A percentile compares a stretch with the other conserved stretches of the same genome.
Conservation (phyloP, 2,888 invertebrate species). For the Embidobia sp. region DNA sequence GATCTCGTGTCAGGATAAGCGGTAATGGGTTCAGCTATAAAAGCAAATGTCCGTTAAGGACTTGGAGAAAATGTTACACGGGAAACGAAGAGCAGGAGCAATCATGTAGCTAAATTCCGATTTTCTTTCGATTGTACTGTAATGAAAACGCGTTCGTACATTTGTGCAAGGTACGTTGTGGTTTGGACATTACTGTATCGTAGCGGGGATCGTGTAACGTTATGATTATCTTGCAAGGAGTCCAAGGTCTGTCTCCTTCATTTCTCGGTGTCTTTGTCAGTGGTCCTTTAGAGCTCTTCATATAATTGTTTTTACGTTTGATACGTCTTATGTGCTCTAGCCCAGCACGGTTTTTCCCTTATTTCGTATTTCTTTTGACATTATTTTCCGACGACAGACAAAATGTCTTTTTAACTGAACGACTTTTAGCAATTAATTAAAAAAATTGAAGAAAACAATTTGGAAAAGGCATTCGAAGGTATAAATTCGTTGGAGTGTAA, state of each 20-base stretch:
- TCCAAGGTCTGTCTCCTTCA: conserved; percentile 77
- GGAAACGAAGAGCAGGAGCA: conserved; percentile 48
- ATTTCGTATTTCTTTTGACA: not conserved
- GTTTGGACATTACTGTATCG: conserved; percentile 77
- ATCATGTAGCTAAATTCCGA: conserved; percentile 56
- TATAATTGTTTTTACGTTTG: conserved; percentile 75
- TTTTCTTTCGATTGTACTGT: conserved; percentile 62
- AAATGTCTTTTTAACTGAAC: no score
- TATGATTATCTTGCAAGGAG: conserved; percentile 80
- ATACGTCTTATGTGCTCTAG: conserved; percentile 47
- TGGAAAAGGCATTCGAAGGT: no score
- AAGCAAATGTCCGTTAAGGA: not conserved
- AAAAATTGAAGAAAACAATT: no score
- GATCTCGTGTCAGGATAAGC: no score
- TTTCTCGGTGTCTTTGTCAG: conserved; percentile 65
- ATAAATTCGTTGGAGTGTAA: no score
- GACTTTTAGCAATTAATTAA: no score
- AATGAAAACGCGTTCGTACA: conserved; percentile 66
- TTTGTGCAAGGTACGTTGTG: conserved; percentile 76
- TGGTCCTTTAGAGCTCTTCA: conserved; percentile 61
- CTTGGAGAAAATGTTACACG: conserved; percentile 42
- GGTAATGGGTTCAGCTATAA: no score
- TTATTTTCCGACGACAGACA: conserved; percentile 13
- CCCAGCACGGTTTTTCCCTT: conserved; percentile 20
- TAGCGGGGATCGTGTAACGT: conserved; percentile 77